Evolutionary conservation across 2,888 invertebrate genomes (phyloP), one percentile per base, ranked within the genome.

Genomic region (Pristionchus arcanus): DNA sequence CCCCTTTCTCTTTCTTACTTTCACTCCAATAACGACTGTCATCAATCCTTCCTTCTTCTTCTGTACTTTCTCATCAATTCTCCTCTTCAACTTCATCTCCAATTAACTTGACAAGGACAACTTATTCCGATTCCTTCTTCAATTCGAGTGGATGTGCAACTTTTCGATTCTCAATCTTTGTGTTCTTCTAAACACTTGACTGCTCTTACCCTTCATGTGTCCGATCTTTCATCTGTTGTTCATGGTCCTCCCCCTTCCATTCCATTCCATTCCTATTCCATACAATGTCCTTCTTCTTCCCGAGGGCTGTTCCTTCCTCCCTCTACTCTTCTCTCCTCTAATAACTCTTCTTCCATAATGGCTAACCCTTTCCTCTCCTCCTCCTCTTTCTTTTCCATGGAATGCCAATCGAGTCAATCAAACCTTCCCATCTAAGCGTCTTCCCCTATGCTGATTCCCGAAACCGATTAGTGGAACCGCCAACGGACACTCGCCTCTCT

Each of bases 401-500:
- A 55, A 55, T 85, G 59, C 84, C 84, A 59, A 55, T 85, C 31
- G 59, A 42, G 15, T 81, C 81, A 81, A 81, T 81, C 81, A 81
- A 81, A 81, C 84, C 59, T 59, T 59, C 49, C 84, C 84, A 59
- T 59, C 84, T 59, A 55, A 59, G 84, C 84, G 15, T 83, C 81
- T 42, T 81, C 42, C 19, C 37, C 42, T 81, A 25, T 59, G 55
- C 49, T 85, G 84, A 85, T 85, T 85, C 84, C 84, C 84, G 84
- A 59, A 85, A 55, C 55, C 84, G 84, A 85, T 85, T 85, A 85
- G 81, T 85, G 83, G 53, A 49, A 53, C 83, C 55, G 31, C 83
- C 83, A 53, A n/a, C 13, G 83, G 83, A 53, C 49, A 49, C 59
- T 81, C 83, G 34, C 53, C 77, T 59, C 63, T 68, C 84, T 53